Base-by-base conservation (phyloP, 2,888 invertebrate genomes). In the Gymnosoma rotundatum region DNA sequence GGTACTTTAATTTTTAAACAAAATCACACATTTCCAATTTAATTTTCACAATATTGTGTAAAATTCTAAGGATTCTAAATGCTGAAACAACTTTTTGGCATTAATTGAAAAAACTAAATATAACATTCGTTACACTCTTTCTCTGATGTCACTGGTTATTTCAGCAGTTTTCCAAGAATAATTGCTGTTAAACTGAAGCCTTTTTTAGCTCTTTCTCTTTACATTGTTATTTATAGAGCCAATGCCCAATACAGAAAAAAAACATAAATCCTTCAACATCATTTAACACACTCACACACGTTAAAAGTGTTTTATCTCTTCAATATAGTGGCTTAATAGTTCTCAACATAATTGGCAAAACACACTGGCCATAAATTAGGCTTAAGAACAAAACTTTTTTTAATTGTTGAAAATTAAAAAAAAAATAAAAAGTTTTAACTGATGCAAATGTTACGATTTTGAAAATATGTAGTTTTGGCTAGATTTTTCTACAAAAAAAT, bases 311-410 rank as follows among this genome's bases (percentile, higher is more conserved):
- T 70, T 76, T 81, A 70, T 81, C 56, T 60, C 25, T 45, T 20
- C 21, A 32, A 42, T 32, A n/a, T 58, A 75, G 75, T 52, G 79
- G 75, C 70, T 81, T 64, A 75, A 70, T 56, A 76, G 32, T 58
- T 38, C 18, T 70, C 42, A 2, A 42, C 16, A 81, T 64, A 70
- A 75, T 75, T 81, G 75, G 70, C 75, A 81, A 64, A 42, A 70
- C 50, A 32, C 18, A 63, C 21, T 58, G 64, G 58, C 21, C 42
- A 81, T 81, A 81, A 75, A 76, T 81, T 64, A 69, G 67, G 18
- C 38, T 74, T 74, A 74, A 80, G 61, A 42, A 61, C 25, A 38
- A 54, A 69, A n/a, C n/a, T 18, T 36, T 8, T 38, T 36, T n/a
- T 60, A 48, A 42, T 12, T 42, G 12, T 12, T 25, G 1, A 2